Conservation (phyloP, 2,797 vertebrate genomes). For the Aphelocoma californica region DNA sequence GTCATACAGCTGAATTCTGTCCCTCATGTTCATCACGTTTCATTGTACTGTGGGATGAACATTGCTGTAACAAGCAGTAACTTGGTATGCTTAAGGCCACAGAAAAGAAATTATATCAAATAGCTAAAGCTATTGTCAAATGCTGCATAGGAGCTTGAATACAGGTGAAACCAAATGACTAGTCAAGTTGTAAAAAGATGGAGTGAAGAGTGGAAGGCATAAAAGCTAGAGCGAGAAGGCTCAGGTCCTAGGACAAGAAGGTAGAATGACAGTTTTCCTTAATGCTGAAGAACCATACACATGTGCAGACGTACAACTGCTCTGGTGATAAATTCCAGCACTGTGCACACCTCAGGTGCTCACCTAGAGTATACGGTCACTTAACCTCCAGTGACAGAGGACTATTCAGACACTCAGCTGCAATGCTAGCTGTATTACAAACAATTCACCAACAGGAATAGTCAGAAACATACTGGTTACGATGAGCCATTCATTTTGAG, state of each 20-base stretch:
- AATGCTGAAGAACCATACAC: background rate
- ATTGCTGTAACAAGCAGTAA: background rate
- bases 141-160: background rate
- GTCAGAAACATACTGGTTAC: background rate
- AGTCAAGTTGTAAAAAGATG: background rate
- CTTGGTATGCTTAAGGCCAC: background rate
- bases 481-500: background rate
- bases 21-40: background rate
- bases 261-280: background rate
- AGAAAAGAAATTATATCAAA: background rate
- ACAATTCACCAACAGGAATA: background rate
- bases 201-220: background rate
- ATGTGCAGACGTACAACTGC: rapidly evolving
- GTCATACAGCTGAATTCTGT: background rate
- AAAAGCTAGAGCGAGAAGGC: background rate
- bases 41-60: background rate
- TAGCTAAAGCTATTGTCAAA: background rate
- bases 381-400: background rate
- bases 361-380: background rate
- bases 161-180: background rate
- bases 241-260: background rate
- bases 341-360: background rate
- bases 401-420: background rate
- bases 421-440: background rate
- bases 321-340: background rate